Percentiles rank a stretch among this genome's conserved stretches.
Evolutionary conservation across 1,140 invertebrate genomes (phyloP).

Genomic region (Apis mellifera): DNA sequence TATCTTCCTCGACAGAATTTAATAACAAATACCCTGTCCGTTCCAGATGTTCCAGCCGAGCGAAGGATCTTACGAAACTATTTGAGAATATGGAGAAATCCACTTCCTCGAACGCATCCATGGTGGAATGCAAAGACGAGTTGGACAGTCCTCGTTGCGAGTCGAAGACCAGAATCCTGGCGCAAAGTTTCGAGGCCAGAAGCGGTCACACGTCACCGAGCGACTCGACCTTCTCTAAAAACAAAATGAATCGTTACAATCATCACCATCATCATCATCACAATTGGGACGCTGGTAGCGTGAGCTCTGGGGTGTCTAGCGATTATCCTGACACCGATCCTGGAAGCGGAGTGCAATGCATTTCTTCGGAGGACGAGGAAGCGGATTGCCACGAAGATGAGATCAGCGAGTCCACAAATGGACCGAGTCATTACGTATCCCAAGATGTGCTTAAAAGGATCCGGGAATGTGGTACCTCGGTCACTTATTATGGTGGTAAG

Average conservation of each 20-base stretch:
- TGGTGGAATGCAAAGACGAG: constrained; percentile 61
- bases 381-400: constrained; percentile 69
- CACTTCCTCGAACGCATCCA: constrained; percentile 47
- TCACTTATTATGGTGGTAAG: constrained; percentile 93
- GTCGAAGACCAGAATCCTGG: constrained; percentile 76
- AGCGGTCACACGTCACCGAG: constrained; percentile 76
- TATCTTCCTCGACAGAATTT: not conserved
- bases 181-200: constrained; percentile 76
- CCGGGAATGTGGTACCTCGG: constrained; percentile 90
- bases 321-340: constrained; percentile 81
- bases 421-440: constrained; percentile 85
- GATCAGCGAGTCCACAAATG: constrained; percentile 55
- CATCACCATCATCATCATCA: constrained; percentile 63
- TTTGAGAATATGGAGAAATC: constrained; percentile 76
- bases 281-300: constrained; percentile 80
- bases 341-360: constrained; percentile 75
- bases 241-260: constrained; percentile 58
- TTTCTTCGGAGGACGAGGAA: constrained; percentile 77
- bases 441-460: constrained; percentile 93
- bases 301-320: constrained; percentile 82
- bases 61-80: constrained; percentile 76
- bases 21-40: constrained; percentile 45
- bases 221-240: constrained; percentile 70
- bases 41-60: constrained; percentile 77
- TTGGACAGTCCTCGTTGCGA: constrained; percentile 65